A percentile compares a stretch with the other conserved stretches of the same genome.
phyloP scores from a whole-genome alignment of 2,113 vertebrate genomes.

The Megalops atlanticus region DNA sequence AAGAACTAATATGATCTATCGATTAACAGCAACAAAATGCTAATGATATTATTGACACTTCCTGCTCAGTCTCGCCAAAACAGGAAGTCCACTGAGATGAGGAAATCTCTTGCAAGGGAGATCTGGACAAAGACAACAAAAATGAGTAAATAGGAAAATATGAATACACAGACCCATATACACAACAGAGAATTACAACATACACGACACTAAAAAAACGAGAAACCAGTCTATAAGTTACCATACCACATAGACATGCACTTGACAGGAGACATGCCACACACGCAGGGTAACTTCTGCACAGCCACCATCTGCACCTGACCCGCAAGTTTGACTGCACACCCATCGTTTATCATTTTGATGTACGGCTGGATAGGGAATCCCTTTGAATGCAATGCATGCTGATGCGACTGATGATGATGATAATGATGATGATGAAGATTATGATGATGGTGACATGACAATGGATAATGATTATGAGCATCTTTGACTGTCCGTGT shows the following conservation, averaged over 20 bases:
- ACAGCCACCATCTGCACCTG: background rate
- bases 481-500: background rate
- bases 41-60: no score
- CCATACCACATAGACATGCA: slow-evolving; percentile 47
- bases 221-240: no score
- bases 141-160: no score
- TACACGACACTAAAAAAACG: no score
- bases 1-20: no score
- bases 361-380: background rate
- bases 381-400: slow-evolving; percentile 21
- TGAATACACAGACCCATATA: no score
- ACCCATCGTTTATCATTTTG: background rate
- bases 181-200: no score
- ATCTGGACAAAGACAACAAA: no score
- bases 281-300: slow-evolving; percentile 9
- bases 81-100: no score
- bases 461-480: background rate
- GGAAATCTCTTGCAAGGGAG: no score
- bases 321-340: background rate
- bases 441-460: background rate
- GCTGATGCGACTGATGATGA: slow-evolving; percentile 15
- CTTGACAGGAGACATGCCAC: slow-evolving; percentile 2
- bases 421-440: slow-evolving; percentile 8
- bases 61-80: no score
- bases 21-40: no score